Conservation (phyloP, 2,113 vertebrate genomes). For the Coturnix japonica region DNA sequence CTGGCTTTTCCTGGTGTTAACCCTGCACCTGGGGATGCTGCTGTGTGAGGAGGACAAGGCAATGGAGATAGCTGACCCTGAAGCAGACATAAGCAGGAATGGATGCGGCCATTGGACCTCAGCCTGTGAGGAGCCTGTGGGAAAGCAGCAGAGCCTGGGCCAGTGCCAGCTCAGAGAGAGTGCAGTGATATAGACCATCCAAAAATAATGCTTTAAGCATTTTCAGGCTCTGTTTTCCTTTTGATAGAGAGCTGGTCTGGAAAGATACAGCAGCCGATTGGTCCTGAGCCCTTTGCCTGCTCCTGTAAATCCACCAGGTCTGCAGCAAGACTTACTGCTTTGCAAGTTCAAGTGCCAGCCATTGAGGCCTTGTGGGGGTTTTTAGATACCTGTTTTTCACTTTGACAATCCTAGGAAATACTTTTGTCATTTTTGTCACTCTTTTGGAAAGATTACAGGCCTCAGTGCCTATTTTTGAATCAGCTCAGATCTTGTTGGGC, state of each 20-base stretch:
- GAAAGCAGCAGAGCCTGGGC: neutral
- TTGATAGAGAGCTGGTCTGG: fast-evolving
- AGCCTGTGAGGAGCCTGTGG: fast-evolving
- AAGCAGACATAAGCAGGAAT: fast-evolving
- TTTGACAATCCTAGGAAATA: neutral
- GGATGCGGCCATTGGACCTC: neutral
- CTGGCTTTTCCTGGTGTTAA: neutral
- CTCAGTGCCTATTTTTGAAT: neutral
- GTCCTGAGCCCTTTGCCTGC: fast-evolving
- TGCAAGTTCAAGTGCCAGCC: neutral
- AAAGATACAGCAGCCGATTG: fast-evolving
- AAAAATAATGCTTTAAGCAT: neutral
- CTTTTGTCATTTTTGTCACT: neutral
- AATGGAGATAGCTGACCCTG: neutral
- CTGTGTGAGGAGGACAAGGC: neutral
- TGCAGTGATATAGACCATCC: neutral
- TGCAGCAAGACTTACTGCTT: neutral
- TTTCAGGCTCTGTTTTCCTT: neutral
- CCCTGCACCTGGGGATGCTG: fast-evolving
- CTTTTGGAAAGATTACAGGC: neutral
- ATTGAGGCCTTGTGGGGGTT: neutral
- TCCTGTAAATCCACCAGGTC: neutral
- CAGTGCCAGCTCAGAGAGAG: fast-evolving
- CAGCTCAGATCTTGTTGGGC: neutral
- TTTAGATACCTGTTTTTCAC: neutral